Conservation (phyloP, 2,797 vertebrate species). For the Melanotaenia boesemani region DNA sequence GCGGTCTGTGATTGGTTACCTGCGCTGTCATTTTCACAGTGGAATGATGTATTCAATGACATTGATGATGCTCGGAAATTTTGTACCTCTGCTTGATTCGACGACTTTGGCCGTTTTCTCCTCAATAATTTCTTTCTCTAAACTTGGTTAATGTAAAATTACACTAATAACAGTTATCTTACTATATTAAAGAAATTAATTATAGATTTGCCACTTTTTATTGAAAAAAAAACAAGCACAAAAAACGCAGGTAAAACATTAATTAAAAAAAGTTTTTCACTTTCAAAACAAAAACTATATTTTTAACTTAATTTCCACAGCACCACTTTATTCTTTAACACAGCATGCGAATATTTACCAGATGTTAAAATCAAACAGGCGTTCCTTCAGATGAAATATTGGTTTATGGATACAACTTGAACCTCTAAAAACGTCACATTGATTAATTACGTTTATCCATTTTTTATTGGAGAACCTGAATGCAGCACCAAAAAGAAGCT, state of each 20-base stretch:
- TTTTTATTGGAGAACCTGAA: slow-evolving; percentile 41
- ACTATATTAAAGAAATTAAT: neutral
- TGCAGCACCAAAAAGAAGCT: slow-evolving; percentile 65
- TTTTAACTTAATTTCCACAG: too few relatives aligned
- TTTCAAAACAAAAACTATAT: too few relatives aligned
- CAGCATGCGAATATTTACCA: too few relatives aligned
- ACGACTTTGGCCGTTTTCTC: neutral
- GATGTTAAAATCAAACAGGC: too few relatives aligned
- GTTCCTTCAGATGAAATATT: too few relatives aligned
- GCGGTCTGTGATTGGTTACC: slow-evolving; percentile 79
- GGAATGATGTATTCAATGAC: slow-evolving; percentile 29
- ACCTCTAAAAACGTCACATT: neutral
- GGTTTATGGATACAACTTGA: neutral
- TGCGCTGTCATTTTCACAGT: slow-evolving; percentile 61
- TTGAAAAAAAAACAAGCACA: too few relatives aligned
- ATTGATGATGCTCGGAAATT: slow-evolving; percentile 8
- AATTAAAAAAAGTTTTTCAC: neutral
- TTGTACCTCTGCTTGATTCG: neutral
- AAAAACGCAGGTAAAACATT: neutral
- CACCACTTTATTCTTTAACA: too few relatives aligned
- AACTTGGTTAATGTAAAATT: neutral
- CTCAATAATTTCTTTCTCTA: neutral
- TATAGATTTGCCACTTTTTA: neutral
- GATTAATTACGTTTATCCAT: neutral
- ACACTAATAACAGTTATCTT: neutral